Base-by-base conservation (phyloP, 1,140 invertebrate genomes). In the Venustaconcha ellipsiformis region DNA sequence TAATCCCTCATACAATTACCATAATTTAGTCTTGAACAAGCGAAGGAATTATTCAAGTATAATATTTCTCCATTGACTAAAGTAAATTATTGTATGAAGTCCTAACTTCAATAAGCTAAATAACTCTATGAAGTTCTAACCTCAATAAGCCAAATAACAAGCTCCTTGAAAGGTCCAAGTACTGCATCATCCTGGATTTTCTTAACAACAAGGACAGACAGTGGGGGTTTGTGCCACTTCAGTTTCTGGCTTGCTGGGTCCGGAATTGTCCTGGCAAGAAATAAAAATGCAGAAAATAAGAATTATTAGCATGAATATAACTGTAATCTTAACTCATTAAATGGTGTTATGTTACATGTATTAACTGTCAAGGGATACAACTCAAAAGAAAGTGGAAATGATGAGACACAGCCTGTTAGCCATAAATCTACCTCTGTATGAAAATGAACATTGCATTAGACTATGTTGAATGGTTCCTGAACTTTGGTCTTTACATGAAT, bases 171-270 rank as follows among this genome's bases (percentile, higher is more conserved):
- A 0, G 96, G 96, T 66, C 93, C 92, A 59, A 97, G 91, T 18
- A 99, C 96, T 23, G 94, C 93, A 1, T 94, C 94, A 91, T 99
- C 97, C 88, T 96, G 93, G 55, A 97, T 94, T 89, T 99, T 99
- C 89, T 98, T 98, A 87, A 99, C 97, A 59, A 99, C 96, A 72
- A 99, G 92, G 74, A 98, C 97, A 4, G 95, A 96, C 30, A 97
- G 92, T 1, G 97, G 97, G 57, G 96, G 95, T 89, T 98, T 98
- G 92, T 97, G 96, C 97, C 97, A 99, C 17, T 95, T 98, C 81
- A 99, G 91, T 82, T 96, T 93, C 91, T 99, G 97, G 82, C 96
- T 97, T 76, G 96, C 96, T 48, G 97, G 97, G 91, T 99, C 97
- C 90, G 98, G 97, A 84, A 98, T 98, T 86, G 96, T 97, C 94